Percentiles rank a stretch among this genome's conserved stretches.
These are phyloP conservation scores for Drosophila lutescens DNA, from an alignment of 2,888 invertebrate species.

Conservation along the genomic window DNA sequence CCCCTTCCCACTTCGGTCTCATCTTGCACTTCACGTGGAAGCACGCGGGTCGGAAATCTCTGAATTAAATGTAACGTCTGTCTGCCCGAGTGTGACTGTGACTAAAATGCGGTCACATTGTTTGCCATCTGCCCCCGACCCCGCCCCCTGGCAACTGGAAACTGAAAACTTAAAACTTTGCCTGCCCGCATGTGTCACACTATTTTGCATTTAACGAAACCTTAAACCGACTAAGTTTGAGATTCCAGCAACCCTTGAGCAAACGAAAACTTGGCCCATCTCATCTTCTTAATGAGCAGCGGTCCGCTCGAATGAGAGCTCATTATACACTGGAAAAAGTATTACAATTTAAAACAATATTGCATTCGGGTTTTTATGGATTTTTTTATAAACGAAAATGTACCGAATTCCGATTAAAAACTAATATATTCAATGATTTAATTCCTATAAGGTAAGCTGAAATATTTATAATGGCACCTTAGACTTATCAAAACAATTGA, in stretches of 20 bases:
- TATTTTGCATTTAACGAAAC: slow-evolving; percentile 60
- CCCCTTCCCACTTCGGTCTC: slow-evolving; percentile 10
- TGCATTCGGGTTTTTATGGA: too few species aligned
- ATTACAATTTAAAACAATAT: not conserved
- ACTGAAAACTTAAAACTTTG: slow-evolving; percentile 47
- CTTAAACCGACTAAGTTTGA: slow-evolving; percentile 32
- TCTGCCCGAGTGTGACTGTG: slow-evolving; percentile 68
- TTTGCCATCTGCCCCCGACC: slow-evolving; percentile 51
- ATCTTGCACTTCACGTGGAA: slow-evolving; percentile 39
- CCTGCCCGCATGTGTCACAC: slow-evolving; percentile 75
- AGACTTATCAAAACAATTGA: too few species aligned
- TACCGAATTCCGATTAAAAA: too few species aligned
- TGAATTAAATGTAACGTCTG: slow-evolving; percentile 49
- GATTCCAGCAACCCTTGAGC: slow-evolving; percentile 19
- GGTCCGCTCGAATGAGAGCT: slow-evolving; percentile 18
- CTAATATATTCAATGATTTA: too few species aligned
- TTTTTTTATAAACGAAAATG: too few species aligned
- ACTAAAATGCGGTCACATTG: slow-evolving; percentile 82
- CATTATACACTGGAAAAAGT: not conserved
- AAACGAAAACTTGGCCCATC: slow-evolving; percentile 11
- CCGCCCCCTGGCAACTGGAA: not conserved
- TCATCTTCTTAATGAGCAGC: slow-evolving; percentile 35
- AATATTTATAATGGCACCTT: too few species aligned
- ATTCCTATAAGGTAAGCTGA: too few species aligned
- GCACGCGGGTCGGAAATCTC: slow-evolving; percentile 40